Conservation (phyloP, 23 tunicate genomes). For the Styela clava region DNA sequence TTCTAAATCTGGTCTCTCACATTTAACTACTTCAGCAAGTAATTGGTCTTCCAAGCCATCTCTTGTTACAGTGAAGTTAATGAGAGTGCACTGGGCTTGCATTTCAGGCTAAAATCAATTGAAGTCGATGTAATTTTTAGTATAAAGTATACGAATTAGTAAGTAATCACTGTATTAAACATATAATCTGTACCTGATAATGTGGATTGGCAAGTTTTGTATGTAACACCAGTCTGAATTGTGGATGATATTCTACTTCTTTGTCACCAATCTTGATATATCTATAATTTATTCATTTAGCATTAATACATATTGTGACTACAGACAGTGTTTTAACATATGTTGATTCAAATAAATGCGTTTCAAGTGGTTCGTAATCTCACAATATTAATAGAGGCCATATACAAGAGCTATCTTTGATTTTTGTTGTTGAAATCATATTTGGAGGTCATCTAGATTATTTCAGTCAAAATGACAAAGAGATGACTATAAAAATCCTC, state of each 20-base stretch:
- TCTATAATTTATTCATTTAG: no score
- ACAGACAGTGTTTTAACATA: background rate
- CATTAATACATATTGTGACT: background rate
- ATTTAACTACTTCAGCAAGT: conserved; percentile 92
- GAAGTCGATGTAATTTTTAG: background rate
- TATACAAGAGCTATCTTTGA: no score
- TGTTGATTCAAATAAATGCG: no score
- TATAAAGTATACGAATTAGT: no score
- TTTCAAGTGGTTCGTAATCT: no score
- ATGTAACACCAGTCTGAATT: conserved; percentile 86
- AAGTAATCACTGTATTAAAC: no score
- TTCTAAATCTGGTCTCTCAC: conserved; percentile 98
- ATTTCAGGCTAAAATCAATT: conserved; percentile 86
- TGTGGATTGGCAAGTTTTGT: conserved; percentile 99
- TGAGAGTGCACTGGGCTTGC: conserved; percentile 99
- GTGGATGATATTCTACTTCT: conserved; percentile 93
- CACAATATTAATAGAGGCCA: no score
- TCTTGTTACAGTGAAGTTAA: conserved; percentile 97
- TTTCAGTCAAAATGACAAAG: no score
- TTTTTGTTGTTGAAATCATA: no score
- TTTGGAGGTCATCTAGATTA: no score
- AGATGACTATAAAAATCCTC: no score
- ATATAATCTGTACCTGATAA: conserved; percentile 64
- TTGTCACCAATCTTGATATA: conserved; percentile 98
- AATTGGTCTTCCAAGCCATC: conserved; percentile 98